Evolutionary conservation across 2,113 vertebrate species (phyloP).

Genomic region (Meleagris gallopavo): DNA sequence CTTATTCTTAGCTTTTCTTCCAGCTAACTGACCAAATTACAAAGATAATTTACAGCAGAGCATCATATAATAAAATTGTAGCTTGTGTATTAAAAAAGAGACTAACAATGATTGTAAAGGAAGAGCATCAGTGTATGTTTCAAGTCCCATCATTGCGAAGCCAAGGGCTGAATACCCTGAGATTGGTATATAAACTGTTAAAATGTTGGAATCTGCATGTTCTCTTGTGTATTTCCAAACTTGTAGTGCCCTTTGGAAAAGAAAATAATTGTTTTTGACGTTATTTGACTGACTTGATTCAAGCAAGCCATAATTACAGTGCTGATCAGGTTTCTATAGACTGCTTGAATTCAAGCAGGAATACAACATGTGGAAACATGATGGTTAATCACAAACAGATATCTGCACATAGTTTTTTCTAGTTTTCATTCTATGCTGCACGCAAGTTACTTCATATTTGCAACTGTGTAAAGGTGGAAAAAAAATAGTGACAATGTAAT

Average conservation of each 20-base stretch:
- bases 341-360: conserved; percentile 70
- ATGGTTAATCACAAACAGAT: conserved; percentile 84
- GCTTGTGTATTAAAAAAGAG: background rate
- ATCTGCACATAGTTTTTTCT: conserved; percentile 51
- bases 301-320: conserved; percentile 80
- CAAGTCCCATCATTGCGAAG: background rate
- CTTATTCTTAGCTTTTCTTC: background rate
- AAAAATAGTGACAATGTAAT: conserved; percentile 24
- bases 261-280: conserved; percentile 86
- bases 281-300: conserved; percentile 86
- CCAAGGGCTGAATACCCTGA: conserved; percentile 1
- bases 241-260: conserved; percentile 68
- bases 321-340: conserved; percentile 80
- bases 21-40: background rate
- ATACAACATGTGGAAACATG: conserved; percentile 81
- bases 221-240: conserved; percentile 76
- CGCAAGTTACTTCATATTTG: conserved; percentile 64
- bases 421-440: conserved; percentile 55
- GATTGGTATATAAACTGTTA: conserved; percentile 65
- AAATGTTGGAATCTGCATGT: conserved; percentile 75
- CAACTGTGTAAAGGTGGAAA: conserved; percentile 24
- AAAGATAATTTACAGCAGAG: background rate
- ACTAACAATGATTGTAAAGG: background rate
- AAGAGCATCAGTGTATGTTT: background rate
- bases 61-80: background rate